Evolutionary conservation across 2,888 invertebrate species (phyloP).

Genomic region (Dasypogon diadema): DNA sequence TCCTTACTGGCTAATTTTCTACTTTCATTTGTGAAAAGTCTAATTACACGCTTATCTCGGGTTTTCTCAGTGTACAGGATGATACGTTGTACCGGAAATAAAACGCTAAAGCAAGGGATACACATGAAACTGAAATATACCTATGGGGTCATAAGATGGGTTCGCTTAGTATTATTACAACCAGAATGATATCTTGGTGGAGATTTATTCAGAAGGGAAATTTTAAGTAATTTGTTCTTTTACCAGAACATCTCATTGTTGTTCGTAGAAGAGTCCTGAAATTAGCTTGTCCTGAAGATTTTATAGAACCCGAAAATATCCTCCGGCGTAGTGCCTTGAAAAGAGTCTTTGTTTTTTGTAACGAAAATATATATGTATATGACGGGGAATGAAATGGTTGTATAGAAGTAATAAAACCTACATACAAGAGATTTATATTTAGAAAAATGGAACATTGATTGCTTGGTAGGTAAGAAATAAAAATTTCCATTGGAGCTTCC

Average conservation of each 20-base stretch:
- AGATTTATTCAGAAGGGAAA: background rate
- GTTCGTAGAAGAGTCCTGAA: background rate
- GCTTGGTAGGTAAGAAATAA: too few species aligned
- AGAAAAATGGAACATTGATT: too few species aligned
- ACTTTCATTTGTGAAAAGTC: slow-evolving; percentile 4
- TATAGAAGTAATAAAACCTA: too few species aligned
- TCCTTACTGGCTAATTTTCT: slow-evolving; percentile 13
- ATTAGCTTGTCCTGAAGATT: background rate
- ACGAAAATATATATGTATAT: too few species aligned
- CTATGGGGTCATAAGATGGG: background rate
- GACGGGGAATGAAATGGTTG: too few species aligned
- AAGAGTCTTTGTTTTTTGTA: background rate
- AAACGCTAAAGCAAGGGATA: background rate
- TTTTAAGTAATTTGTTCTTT: background rate
- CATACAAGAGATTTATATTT: too few species aligned
- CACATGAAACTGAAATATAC: background rate
- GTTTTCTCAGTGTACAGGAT: background rate
- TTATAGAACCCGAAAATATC: background rate
- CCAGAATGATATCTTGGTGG: background rate
- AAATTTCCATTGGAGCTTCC: too few species aligned
- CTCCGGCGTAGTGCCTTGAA: background rate
- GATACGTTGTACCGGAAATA: slow-evolving; percentile 1
- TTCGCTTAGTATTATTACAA: background rate
- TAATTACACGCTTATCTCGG: slow-evolving; percentile 7
- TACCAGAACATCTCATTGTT: background rate